Base-by-base conservation (phyloP, 2,797 vertebrate species). In the Coluber constrictor region DNA sequence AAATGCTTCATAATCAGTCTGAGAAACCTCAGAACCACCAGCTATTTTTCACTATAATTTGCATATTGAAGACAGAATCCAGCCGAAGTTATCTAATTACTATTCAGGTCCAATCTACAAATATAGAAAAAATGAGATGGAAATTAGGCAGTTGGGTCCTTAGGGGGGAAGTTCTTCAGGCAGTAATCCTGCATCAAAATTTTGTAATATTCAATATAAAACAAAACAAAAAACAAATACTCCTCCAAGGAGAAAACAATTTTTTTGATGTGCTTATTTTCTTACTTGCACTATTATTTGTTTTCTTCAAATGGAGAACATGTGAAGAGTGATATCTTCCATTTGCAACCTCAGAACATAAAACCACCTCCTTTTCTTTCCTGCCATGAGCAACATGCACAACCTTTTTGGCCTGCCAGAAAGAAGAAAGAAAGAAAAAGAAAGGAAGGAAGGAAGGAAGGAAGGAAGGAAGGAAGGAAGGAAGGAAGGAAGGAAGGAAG, bases 1-100 rank as follows among this genome's bases (percentile, higher is more conserved):
- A 87, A 2, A 91, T 96, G 91, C 43, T 91, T 89, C 95, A 93
- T 0, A 86, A 94, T 92, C 61, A 88, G 86, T 88, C 90, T 79
- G 92, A 92, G 79, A 16, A 15, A 54, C 1, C 0, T 55, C 37
- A 91, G 15, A 83, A 43, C n/a, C 37, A 88, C 43, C 20, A 27
- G 18, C 51, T 15, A 20, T 9, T 23, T 60, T 27, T 54, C 87
- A 83, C 56, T 89, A 83, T 12, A 59, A 25, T 59, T 79, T 79
- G 32, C 27, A 74, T n/a, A 89, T 25, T 89, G 43, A 83, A 60
- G 87, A 61, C 4, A 56, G 5, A 29, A 23, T 9, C 4, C 60
- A 70, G 61, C 60, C 86, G 43, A 61, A 63, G 47, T 27, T 79
- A 90, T 15, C 57, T 29, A 32, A 43, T 9, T 37, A 60, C 43